These are phyloP conservation scores for Lutjanus argentimaculatus DNA, from an alignment of 2,797 vertebrate genomes.

Conservation along the genomic window DNA sequence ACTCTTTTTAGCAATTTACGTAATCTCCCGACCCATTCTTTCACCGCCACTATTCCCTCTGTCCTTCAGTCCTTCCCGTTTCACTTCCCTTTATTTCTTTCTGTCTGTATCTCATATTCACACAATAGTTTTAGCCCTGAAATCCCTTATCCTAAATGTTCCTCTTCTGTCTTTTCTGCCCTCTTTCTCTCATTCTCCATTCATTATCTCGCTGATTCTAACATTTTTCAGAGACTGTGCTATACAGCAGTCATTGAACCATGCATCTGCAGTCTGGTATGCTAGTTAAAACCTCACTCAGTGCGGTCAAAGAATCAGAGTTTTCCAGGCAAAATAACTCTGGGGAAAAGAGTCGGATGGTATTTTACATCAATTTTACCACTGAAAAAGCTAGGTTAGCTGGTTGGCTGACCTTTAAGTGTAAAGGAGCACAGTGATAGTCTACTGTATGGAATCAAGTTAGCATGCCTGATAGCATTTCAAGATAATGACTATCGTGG, in stretches of 20 bases:
- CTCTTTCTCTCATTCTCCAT: conserved; percentile 2
- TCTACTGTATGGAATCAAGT: neutral
- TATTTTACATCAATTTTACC: neutral
- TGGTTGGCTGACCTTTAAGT: conserved; percentile 28
- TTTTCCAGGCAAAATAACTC: neutral
- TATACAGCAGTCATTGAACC: conserved; percentile 10
- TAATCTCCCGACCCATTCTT: conserved; percentile 36
- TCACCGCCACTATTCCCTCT: neutral
- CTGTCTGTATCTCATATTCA: conserved; percentile 5
- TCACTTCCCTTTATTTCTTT: neutral
- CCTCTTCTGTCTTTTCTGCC: conserved; percentile 9
- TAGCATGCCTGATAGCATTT: conserved; percentile 12
- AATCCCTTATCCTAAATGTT: conserved; percentile 11
- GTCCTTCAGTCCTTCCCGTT: conserved; percentile 3
- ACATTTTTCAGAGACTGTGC: neutral
- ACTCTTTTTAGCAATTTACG: conserved; percentile 43
- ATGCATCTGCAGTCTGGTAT: neutral
- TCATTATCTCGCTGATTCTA: conserved; percentile 33
- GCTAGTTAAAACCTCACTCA: conserved; percentile 7
- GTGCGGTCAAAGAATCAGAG: conserved; percentile 5
- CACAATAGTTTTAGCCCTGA: conserved; percentile 5
- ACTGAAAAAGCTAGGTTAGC: neutral
- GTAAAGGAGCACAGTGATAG: conserved; percentile 14
- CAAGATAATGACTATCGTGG: neutral
- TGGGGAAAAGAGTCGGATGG: neutral